Evolutionary conservation across 2,113 vertebrate genomes (phyloP), one percentile per base, ranked within the genome.

Genomic region (Chaetodon trifascialis): DNA sequence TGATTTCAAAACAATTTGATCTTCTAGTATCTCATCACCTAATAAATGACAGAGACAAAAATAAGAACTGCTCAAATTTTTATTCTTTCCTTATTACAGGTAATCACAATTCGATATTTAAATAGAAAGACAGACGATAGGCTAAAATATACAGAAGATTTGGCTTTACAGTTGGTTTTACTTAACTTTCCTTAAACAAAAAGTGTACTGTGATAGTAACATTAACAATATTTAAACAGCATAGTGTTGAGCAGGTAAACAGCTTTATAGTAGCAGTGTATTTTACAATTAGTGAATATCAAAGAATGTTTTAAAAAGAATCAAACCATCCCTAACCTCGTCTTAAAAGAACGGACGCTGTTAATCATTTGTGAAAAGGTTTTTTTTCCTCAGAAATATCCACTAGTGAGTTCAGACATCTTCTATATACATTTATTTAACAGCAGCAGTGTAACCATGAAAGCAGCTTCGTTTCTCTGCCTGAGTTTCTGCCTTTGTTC

Each of bases 391-490:
- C 0, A 3, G 55, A 87, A 70, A 76, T 70, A 64, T 80, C 5
- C 19, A 59, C 55, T 23, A 23, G n/a, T 76, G 40, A 79, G 58
- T 74, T 76, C 67, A 81, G 54, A 68, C 23, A 63, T 76, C 47
- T 87, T 55, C 58, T 92, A 90, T 91, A 25, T 88, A 89, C 89
- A 93, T 68, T 67, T 86, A 81, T 84, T 80, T 89, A 89, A 92
- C 82, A 78, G 34, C 52, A 85, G 78, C 69, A 82, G 59, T 85
- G 66, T 83, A 81, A 88, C 71, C 23, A 64, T 77, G 47, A 51
- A 59, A 77, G 36, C 40, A 84, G 73, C 55, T 0, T 34, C 10
- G 19, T 30, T 4, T 68, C 7, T 55, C 52, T 25, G n/a, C 42
- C 44, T 40, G 47, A 62, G 51, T 67, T 5, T 40, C 38, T 40